Evolutionary conservation across 2,888 invertebrate genomes (phyloP), one percentile per base, ranked within the genome.

Genomic region (Hydraecia micacea): DNA sequence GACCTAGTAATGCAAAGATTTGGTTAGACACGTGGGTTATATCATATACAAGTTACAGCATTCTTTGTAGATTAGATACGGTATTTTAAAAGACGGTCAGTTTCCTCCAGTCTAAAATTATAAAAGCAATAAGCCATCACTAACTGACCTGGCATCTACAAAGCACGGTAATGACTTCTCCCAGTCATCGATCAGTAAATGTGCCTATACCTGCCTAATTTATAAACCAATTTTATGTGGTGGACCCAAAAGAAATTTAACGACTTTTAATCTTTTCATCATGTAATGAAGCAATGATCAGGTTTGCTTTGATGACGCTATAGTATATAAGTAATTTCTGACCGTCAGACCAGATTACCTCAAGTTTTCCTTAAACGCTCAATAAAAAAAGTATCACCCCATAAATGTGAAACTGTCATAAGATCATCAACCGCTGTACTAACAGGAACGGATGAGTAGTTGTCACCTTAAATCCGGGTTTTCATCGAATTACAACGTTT

Each of bases 381-480:
- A 58, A 46, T 62, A 58, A 79, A 52, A 52, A 82, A 52, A 42
- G n/a, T 32, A 25, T 21, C n/a, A 58, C 15, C n/a, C 21, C 25
- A 76, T 69, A 52, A 68, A 84, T 36, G 39, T 84, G 69, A 65
- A 32, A 69, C 39, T 67, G 65, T 65, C 82, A 75, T 28, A 28
- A 85, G 39, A 62, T 77, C 58, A 49, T 74, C 60, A 63, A 18
- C 32, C 21, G 15, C 36, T 25, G 28, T 25, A 67, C 62, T 63
- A 42, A 85, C 42, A 55, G 28, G 28, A 73, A 39, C 86, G 86
- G 74, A 86, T 73, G 68, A 52, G n/a, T 65, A 49, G 74, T 79
- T 86, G 84, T 83, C 86, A 83, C 66, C 36, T 69, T 52, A 58
- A 72, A 74, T 78, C 62, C 72, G 49, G 32, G 28, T 74, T 83